Conservation (phyloP, 1,140 invertebrate genomes). For the Hylyphantes graminicola region DNA sequence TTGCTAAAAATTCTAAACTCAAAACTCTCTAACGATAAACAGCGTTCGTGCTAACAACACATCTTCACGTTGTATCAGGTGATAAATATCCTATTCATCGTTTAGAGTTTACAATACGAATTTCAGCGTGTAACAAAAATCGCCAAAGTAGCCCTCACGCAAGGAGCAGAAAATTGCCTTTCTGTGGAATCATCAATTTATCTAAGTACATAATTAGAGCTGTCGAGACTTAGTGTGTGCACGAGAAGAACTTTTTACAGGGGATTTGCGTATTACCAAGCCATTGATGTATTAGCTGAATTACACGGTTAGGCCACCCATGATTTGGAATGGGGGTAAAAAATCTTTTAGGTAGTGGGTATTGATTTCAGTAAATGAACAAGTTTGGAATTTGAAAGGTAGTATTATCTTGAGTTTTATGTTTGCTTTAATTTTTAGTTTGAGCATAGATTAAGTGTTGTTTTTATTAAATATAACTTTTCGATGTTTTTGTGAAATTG, state of each 20-base stretch:
- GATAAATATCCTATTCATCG: no score
- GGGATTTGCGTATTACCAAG: neutral
- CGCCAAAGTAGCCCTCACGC: slow-evolving; percentile 1
- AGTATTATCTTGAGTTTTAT: neutral
- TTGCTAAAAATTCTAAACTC: no score
- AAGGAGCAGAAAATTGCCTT: slow-evolving; percentile 9
- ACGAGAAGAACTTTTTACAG: neutral
- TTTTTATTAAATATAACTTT: no score
- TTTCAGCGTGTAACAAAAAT: neutral
- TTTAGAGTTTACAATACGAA: neutral
- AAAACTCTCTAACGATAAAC: no score
- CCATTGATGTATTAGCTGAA: slow-evolving; percentile 18
- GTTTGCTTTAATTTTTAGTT: no score
- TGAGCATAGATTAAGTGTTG: no score
- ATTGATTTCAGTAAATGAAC: slow-evolving; percentile 9
- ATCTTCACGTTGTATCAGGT: no score
- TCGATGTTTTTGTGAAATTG: no score
- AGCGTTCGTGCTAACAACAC: no score
- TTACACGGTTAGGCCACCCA: neutral
- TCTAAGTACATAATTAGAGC: slow-evolving; percentile 38
- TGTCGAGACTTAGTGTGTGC: slow-evolving; percentile 10
- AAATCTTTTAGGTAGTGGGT: neutral
- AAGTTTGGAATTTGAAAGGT: neutral
- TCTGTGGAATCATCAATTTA: slow-evolving; percentile 32
- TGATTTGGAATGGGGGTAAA: neutral